Evolutionary conservation across 2,113 vertebrate species (phyloP), one percentile per base, ranked within the genome.

Genomic region (Trichomycterus rosablanca): DNA sequence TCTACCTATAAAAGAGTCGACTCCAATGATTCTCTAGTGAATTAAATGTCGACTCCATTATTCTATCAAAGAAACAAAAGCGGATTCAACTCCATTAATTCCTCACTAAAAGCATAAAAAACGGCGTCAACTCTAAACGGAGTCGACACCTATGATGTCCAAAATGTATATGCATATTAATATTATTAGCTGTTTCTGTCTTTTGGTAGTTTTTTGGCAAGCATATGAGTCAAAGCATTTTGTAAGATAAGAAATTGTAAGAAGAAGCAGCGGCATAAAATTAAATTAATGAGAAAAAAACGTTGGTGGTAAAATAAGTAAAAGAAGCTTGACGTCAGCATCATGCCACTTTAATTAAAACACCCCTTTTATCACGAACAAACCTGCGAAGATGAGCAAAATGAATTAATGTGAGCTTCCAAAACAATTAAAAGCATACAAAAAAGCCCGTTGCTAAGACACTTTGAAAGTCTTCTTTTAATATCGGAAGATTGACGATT

Each of bases 321-420:
- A 14, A 18, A 15, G 16, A 22, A 14, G 59, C 23, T 42, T n/a
- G 59, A 50, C 59, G 59, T 61, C 46, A 61, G 20, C 22, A 3
- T 15, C 6, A 11, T 7, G 20, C 22, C 34, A 10, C 45, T 39
- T 28, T 50, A 61, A 61, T 40, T 40, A 14, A 35, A 5, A 15
- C 34, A 24, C n/a, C 22, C 28, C 51, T 54, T 40, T 7, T 39
- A 12, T 49, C 10, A 35, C 1, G 20, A 20, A 40, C 20, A 24
- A 28, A 26, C 45, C 15, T 61, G 44, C 8, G 46, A 7, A 16
- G 8, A 5, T 10, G 43, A 37, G n/a, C 32, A 20, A 18, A n/a
- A 7, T 11, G 44, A 49, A 49, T 60, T 20, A 48, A 60, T 9
- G 11, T 8, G 37, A 9, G 9, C 39, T 57, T 20, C 22, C n/a